Percentiles rank a stretch among this genome's conserved stretches.
Evolutionary conservation across 2,113 vertebrate species (phyloP).

Genomic region (Perca flavescens): DNA sequence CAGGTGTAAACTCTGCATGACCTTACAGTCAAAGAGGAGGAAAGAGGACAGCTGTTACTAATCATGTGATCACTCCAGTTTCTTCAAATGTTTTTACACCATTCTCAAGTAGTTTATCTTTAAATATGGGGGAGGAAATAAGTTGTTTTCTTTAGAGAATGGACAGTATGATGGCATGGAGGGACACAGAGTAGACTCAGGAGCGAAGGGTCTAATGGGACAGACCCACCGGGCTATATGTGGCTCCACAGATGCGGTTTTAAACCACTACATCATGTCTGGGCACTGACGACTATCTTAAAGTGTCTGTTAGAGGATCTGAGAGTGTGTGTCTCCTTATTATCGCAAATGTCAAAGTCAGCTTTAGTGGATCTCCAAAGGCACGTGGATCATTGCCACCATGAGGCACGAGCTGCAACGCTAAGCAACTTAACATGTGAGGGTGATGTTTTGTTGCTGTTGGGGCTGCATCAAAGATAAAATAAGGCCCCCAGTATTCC

Average conservation of each 20-base stretch:
- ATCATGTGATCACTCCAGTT: slow-evolving; percentile 3
- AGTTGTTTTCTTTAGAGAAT: slow-evolving; percentile 3
- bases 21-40: slow-evolving; percentile 2
- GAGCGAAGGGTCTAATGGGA: slow-evolving; percentile 20
- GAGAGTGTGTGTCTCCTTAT: slow-evolving; percentile 61
- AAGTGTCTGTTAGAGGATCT: slow-evolving; percentile 60
- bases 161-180: slow-evolving; percentile 14
- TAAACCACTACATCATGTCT: slow-evolving; percentile 64
- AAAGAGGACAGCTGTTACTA: slow-evolving; percentile 26
- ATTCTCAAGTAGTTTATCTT: slow-evolving; percentile 5
- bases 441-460: slow-evolving; percentile 63
- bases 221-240: slow-evolving; percentile 29
- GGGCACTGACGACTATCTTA: slow-evolving; percentile 55
- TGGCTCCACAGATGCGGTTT: slow-evolving; percentile 44
- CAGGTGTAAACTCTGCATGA: slow-evolving; percentile 43
- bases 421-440: slow-evolving; percentile 59
- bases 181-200: slow-evolving; percentile 3
- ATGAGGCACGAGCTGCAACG: slow-evolving; percentile 29
- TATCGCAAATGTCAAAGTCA: slow-evolving; percentile 70
- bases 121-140: neutral
- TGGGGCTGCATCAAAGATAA: slow-evolving; percentile 66
- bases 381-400: slow-evolving; percentile 69
- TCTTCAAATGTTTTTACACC: slow-evolving; percentile 23
- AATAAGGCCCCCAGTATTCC: slow-evolving; percentile 43
- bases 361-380: slow-evolving; percentile 67